A percentile compares a stretch with the other conserved stretches of the same genome.
phyloP scores from a whole-genome alignment of 2,888 invertebrate species.

The Stictocephala bisonia region DNA sequence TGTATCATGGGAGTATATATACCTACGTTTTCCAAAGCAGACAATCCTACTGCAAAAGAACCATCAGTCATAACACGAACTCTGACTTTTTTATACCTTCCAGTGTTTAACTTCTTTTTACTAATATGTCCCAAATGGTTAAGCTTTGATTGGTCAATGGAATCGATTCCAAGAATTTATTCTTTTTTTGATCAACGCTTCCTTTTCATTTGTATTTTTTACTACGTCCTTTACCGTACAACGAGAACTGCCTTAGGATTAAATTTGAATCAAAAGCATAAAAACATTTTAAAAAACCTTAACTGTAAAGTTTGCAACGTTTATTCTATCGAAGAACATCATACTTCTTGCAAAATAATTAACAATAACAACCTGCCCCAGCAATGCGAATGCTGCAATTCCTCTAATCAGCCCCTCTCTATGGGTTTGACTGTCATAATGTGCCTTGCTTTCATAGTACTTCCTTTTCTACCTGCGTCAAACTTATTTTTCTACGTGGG shows the following conservation, averaged over 20 bases:
- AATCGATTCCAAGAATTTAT: conserved; percentile 89
- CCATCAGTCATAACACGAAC: conserved; percentile 82
- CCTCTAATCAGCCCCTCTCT: conserved; percentile 16
- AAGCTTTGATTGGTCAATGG: conserved; percentile 99
- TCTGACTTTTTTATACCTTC: conserved; percentile 92
- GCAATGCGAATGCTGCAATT: not conserved
- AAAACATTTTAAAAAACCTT: not conserved
- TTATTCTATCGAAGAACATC: not conserved
- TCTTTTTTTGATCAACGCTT: conserved; percentile 84
- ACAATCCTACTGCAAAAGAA: conserved; percentile 95
- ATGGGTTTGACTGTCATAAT: conserved; percentile 67
- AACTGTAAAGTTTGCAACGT: conserved; percentile 8
- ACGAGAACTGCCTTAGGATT: not conserved
- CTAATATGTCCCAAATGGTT: conserved; percentile 87
- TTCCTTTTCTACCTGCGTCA: conserved; percentile 95
- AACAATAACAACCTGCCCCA: conserved; percentile 51
- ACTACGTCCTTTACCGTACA: conserved; percentile 64
- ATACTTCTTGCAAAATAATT: conserved; percentile 4
- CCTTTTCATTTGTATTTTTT: conserved; percentile 79
- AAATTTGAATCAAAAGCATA: not conserved
- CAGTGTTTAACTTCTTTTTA: conserved; percentile 89
- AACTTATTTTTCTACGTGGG: conserved; percentile 98
- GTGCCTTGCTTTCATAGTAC: conserved; percentile 76
- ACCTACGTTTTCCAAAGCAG: conserved; percentile 91
- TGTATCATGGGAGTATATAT: conserved; percentile 78